Evolutionary conservation across 2,797 vertebrate species (phyloP).

Genomic region (Melanogrammus aeglefinus): DNA sequence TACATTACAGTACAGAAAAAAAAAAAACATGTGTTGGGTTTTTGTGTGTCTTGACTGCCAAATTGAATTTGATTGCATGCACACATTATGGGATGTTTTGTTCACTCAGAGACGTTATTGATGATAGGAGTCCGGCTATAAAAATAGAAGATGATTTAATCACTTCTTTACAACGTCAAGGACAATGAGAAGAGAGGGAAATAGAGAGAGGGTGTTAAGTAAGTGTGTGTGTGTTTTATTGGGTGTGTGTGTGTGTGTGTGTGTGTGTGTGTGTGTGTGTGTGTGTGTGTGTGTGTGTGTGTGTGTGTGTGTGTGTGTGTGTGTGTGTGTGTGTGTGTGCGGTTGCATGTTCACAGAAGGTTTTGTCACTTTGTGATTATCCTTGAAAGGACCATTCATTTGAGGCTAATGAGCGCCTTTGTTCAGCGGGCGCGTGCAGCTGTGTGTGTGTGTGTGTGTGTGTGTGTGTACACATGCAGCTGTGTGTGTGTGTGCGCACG

Average conservation of each 20-base stretch:
- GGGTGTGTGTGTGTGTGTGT: conserved; percentile 3
- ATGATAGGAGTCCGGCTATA: neutral
- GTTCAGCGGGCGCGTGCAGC: neutral
- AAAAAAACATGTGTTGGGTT: neutral
- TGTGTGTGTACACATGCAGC: conserved; percentile 19
- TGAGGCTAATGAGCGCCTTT: conserved; percentile 64
- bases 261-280: conserved; percentile 8
- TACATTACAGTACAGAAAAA: neutral
- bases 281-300: conserved; percentile 9
- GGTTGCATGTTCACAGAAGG: conserved; percentile 20
- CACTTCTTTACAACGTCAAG: neutral
- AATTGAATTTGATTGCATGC: neutral
- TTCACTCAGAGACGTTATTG: neutral
- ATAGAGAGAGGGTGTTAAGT: neutral
- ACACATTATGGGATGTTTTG: neutral
- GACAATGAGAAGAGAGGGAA: neutral
- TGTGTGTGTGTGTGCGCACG: conserved; percentile 10
- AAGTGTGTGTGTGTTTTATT: conserved; percentile 8
- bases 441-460: conserved; percentile 17
- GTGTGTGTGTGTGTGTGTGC: conserved; percentile 9
- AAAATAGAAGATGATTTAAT: neutral
- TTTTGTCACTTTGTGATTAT: conserved; percentile 60
- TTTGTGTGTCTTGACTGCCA: neutral
- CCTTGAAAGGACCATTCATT: conserved; percentile 63
- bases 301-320: conserved; percentile 7